Base-by-base conservation (phyloP, 2,888 invertebrate species). In the Nymphalis urticae region DNA sequence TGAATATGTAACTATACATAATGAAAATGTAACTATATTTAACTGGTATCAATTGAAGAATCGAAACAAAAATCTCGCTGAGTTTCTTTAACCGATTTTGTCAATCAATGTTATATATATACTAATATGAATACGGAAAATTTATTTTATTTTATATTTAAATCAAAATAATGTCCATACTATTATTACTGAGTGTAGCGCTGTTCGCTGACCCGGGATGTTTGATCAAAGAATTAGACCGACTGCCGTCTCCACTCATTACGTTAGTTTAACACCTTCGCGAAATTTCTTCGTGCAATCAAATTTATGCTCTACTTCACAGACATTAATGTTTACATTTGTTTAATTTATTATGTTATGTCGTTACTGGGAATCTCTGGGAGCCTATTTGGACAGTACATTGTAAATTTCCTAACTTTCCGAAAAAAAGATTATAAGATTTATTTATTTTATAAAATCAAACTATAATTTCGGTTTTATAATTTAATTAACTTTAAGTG, bases 181-280 rank as follows among this genome's bases (percentile, higher is more conserved):
- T 70, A 64, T 36, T 73, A 51, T 59, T 51, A 19, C 54, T 42
- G 58, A 67, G 61, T 59, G 53, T 71, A 73, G 76, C 73, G 73
- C 72, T 86, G 90, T 89, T 82, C 90, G 81, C 73, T 88, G 90
- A 89, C 88, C 89, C 85, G 86, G 79, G 81, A 76, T 85, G 83
- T 88, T 86, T 87, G 83, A 79, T 76, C 80, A 77, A 80, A 76
- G 81, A 83, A 85, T 88, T 86, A 86, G 85, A 84, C 71, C 84
- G 75, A 73, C 79, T 76, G 75, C 74, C 80, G 80, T 77, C 80
- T 82, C 77, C 77, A 76, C 80, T 85, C 85, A 85, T 85, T 81
- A 84, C 79, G 77, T 80, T 75, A 79, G 82, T 85, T 77, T 87
- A 82, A 82, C 85, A 85, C 85, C 82, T 85, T 79, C 77, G 76